Evolutionary conservation across 2,113 vertebrate species (phyloP).

Genomic region (Vanacampus margaritifer): DNA sequence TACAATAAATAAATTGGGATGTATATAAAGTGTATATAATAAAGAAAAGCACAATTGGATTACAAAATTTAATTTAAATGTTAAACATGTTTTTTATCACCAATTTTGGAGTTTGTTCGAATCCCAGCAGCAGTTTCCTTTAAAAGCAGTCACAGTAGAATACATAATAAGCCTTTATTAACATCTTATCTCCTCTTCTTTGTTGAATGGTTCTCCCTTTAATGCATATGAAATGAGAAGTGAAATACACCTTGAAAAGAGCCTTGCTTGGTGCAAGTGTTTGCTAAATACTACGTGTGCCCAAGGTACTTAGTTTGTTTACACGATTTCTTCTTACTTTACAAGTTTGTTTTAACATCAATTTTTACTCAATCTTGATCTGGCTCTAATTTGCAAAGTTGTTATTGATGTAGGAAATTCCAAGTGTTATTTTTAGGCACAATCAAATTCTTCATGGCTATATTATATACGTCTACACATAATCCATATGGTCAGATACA

Average conservation of each 20-base stretch:
- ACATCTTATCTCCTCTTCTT: neutral
- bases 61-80: neutral
- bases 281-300: neutral
- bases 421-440: slow-evolving; percentile 9
- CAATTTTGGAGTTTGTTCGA: neutral
- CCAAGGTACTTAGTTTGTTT: neutral
- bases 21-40: neutral
- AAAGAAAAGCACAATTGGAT: neutral
- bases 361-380: neutral
- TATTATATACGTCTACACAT: slow-evolving; percentile 14
- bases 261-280: neutral
- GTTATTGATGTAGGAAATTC: neutral
- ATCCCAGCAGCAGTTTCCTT: neutral
- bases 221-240: neutral
- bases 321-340: neutral
- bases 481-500: slow-evolving; percentile 25
- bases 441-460: slow-evolving; percentile 26
- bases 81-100: neutral
- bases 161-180: neutral
- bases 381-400: neutral
- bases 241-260: neutral
- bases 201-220: neutral
- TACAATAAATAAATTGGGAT: no score
- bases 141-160: neutral
- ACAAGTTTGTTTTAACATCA: neutral